phyloP scores from a whole-genome alignment of 2,797 vertebrate genomes.

The Setipinna tenuifilis region DNA sequence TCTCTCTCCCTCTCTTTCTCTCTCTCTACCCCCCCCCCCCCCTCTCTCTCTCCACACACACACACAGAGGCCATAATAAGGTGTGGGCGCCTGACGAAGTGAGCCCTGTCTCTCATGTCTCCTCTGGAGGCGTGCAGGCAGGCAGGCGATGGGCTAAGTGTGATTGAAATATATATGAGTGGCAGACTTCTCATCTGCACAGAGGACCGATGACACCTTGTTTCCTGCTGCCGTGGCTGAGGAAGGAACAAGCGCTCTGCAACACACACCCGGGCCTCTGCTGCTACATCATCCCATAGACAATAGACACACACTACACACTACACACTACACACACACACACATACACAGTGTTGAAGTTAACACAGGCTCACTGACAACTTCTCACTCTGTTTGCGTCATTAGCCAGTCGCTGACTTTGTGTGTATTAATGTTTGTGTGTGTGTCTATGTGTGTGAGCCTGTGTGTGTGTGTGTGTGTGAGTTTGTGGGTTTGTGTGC shows the following conservation, averaged over 20 bases:
- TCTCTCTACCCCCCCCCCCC: no score
- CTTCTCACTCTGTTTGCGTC: neutral
- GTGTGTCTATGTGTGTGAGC: neutral
- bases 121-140: neutral
- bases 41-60: no score
- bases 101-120: neutral
- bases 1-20: no score
- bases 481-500: neutral
- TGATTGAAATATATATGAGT: constrained; percentile 62
- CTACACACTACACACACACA: no score
- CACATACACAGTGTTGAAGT: neutral
- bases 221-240: constrained; percentile 40
- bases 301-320: constrained; percentile 10
- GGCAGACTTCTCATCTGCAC: constrained; percentile 46
- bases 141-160: constrained; percentile 39
- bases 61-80: constrained; percentile 17
- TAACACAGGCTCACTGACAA: neutral
- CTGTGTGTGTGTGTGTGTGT: neutral
- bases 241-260: constrained; percentile 16
- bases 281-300: neutral
- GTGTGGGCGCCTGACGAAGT: constrained; percentile 22
- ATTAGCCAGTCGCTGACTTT: neutral
- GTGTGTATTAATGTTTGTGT: no score
- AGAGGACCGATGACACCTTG: constrained; percentile 41
- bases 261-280: constrained; percentile 1